Percentiles rank a stretch among this genome's conserved stretches.
These are phyloP conservation scores for Pemphredon lugubris DNA, from an alignment of 2,888 invertebrate species.

Conservation along the genomic window DNA sequence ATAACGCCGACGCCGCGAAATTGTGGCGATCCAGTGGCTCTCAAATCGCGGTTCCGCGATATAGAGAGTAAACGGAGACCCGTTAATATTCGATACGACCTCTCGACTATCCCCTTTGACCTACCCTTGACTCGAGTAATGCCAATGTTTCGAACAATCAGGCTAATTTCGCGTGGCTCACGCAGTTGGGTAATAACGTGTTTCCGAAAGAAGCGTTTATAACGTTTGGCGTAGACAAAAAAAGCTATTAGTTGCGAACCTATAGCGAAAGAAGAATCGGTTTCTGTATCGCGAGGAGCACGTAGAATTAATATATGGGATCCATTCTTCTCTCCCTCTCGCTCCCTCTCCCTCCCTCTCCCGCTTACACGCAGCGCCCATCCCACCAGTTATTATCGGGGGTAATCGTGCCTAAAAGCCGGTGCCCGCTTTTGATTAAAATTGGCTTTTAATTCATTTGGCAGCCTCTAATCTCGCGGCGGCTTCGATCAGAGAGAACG, in stretches of 20 bases:
- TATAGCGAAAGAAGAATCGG: constrained; percentile 62
- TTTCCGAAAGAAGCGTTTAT: too few species aligned
- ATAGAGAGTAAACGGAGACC: too few species aligned
- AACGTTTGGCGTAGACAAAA: constrained; percentile 23
- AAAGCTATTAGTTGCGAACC: constrained; percentile 66
- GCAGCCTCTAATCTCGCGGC: constrained; percentile 80
- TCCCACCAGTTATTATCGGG: constrained; percentile 79
- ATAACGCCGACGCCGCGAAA: constrained; percentile 72
- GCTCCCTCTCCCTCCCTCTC: constrained; percentile 59
- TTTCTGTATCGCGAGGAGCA: constrained; percentile 70
- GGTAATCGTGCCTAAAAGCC: constrained; percentile 81
- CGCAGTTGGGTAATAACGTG: too few species aligned
- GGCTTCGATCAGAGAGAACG: constrained; percentile 74
- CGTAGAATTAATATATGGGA: constrained; percentile 76
- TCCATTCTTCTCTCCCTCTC: constrained; percentile 73
- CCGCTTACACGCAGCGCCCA: constrained; percentile 64
- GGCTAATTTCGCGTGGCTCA: too few species aligned
- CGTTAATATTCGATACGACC: neutral
- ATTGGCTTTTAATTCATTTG: constrained; percentile 82
- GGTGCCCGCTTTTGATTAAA: constrained; percentile 81
- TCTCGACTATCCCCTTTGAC: too few species aligned
- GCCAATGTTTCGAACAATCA: too few species aligned
- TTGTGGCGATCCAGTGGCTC: constrained; percentile 66
- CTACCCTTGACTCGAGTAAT: too few species aligned
- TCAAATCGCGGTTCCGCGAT: too few species aligned